phyloP scores from a whole-genome alignment of 2,113 vertebrate genomes.

The Clupea harengus region DNA sequence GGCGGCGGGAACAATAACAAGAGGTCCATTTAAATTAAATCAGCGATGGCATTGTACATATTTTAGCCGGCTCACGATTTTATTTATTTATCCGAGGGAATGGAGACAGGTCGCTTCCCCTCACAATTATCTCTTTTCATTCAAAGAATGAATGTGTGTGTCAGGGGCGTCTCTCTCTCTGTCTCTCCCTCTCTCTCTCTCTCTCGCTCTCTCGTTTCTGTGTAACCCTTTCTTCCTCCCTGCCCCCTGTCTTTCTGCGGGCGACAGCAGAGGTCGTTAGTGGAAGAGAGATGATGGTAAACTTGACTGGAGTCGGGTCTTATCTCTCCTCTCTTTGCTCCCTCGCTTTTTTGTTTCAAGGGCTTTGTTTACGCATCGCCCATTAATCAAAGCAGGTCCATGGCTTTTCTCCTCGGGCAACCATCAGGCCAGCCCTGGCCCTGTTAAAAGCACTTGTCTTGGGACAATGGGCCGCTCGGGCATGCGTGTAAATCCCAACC shows the following conservation, averaged over 20 bases:
- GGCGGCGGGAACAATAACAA: constrained; percentile 64
- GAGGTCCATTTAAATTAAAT: constrained; percentile 76
- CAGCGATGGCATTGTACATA: constrained; percentile 76
- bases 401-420: constrained; percentile 43
- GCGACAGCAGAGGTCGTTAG: constrained; percentile 79
- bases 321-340: constrained; percentile 77
- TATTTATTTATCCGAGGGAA: constrained; percentile 74
- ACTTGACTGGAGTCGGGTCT: constrained; percentile 75
- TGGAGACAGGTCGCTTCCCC: constrained; percentile 72
- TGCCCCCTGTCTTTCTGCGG: constrained; percentile 61
- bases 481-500: no score
- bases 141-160: constrained; percentile 75
- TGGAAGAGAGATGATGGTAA: constrained; percentile 76
- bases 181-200: constrained; percentile 55
- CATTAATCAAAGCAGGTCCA: constrained; percentile 76
- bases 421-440: constrained; percentile 25
- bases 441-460: not conserved
- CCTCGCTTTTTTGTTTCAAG: constrained; percentile 80
- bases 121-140: constrained; percentile 76
- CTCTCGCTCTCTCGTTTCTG: constrained; percentile 19
- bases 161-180: constrained; percentile 66
- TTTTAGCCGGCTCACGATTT: constrained; percentile 63
- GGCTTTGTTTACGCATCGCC: constrained; percentile 74
- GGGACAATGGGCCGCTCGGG: constrained; percentile 53
- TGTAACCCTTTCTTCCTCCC: constrained; percentile 28